Conservation (phyloP, 2,888 invertebrate species). For the Cenopis cana region DNA sequence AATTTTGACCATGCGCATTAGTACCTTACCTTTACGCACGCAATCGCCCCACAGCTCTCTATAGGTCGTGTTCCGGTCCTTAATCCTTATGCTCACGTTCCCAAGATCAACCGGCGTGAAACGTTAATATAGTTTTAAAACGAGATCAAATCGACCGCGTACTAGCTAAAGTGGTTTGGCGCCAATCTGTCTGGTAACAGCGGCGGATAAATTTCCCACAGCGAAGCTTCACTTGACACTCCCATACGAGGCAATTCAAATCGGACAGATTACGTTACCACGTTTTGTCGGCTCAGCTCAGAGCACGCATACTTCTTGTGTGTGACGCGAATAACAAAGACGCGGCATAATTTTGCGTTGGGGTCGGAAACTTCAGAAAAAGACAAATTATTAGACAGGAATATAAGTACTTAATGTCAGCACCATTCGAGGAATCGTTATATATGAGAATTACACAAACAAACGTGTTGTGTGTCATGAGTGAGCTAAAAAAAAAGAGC, state of each 20-base stretch:
- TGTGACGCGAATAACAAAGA: constrained; percentile 35
- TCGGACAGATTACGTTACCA: constrained; percentile 37
- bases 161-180: constrained; percentile 45
- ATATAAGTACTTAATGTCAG: no score
- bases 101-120: constrained; percentile 32
- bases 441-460: neutral
- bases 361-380: no score
- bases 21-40: no score
- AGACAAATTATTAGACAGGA: constrained; percentile 6
- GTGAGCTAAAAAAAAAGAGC: neutral
- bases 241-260: constrained; percentile 26
- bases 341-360: constrained; percentile 5
- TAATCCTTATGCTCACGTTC: neutral
- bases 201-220: constrained; percentile 36
- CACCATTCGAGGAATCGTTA: neutral
- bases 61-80: neutral
- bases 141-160: constrained; percentile 32
- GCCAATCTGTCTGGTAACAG: constrained; percentile 51
- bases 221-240: constrained; percentile 34
- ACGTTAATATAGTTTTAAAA: constrained; percentile 39
- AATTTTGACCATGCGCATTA: no score
- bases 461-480: no score
- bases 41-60: neutral
- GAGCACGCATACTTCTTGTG: constrained; percentile 20
- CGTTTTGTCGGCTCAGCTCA: constrained; percentile 39